Conservation (phyloP, 2,113 vertebrate genomes). For the Glaucomys volans region DNA sequence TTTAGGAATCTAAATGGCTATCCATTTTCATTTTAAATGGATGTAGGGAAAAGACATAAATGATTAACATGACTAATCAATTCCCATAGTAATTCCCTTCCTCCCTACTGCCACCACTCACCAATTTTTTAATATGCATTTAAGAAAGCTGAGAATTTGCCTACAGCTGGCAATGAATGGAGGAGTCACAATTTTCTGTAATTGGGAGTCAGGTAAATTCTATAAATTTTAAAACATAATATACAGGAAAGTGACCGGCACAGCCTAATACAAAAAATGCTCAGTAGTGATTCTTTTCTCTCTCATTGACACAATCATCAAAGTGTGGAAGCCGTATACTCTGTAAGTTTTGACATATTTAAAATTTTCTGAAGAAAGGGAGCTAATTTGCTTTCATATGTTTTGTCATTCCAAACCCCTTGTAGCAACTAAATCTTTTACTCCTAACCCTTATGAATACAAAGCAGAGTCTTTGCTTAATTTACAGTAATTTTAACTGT, state of each 20-base stretch:
- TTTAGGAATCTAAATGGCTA: constrained; percentile 50
- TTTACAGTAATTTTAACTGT: constrained; percentile 65
- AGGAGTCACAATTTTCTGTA: background rate
- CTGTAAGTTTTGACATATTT: constrained; percentile 52
- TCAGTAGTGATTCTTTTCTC: background rate
- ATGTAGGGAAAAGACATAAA: constrained; percentile 60
- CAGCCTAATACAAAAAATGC: background rate
- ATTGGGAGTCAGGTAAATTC: background rate
- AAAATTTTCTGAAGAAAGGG: constrained; percentile 37
- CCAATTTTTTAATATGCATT: constrained; percentile 21
- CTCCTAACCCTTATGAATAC: constrained; percentile 24
- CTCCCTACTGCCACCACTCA: constrained; percentile 47
- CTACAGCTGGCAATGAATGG: background rate
- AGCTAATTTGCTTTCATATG: constrained; percentile 39
- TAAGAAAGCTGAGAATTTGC: constrained; percentile 45
- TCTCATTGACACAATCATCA: background rate
- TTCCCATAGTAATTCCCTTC: constrained; percentile 50
- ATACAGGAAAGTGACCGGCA: background rate
- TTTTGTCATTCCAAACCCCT: constrained; percentile 57
- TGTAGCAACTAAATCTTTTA: constrained; percentile 35
- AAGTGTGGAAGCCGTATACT: background rate
- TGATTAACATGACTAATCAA: constrained; percentile 67
- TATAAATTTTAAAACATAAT: background rate
- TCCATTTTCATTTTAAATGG: constrained; percentile 69
- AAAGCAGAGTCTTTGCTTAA: constrained; percentile 39